Percentiles rank a stretch among this genome's conserved stretches.
These are phyloP conservation scores for Ceyx margarethae DNA, from an alignment of 2,113 vertebrate species.

Conservation along the genomic window DNA sequence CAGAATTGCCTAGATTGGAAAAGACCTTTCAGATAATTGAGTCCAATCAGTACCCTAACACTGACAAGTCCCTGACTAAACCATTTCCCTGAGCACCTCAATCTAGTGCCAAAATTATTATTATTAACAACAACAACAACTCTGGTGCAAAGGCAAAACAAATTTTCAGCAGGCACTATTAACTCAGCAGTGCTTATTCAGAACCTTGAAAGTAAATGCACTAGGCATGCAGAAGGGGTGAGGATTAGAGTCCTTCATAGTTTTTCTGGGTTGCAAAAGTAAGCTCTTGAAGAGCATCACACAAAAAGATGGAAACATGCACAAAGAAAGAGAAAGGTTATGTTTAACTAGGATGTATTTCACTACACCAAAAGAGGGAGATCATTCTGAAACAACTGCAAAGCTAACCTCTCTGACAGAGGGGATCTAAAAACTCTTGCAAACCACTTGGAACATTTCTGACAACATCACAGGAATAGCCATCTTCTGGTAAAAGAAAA, in stretches of 20 bases:
- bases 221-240: background rate
- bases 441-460: constrained; percentile 93
- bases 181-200: background rate
- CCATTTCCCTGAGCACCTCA: too few relatives aligned
- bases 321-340: background rate
- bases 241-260: background rate
- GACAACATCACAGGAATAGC: constrained; percentile 97
- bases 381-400: background rate
- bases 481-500: constrained; percentile 95
- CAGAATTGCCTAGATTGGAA: too few relatives aligned
- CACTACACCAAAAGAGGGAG: background rate
- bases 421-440: constrained; percentile 95
- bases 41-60: too few relatives aligned
- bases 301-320: background rate
- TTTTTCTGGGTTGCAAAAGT: background rate
- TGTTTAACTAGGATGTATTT: background rate
- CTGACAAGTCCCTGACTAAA: too few relatives aligned
- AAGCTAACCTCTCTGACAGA: constrained; percentile 90
- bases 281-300: background rate
- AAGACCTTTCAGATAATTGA: too few relatives aligned
- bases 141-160: background rate
- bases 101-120: background rate
- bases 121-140: background rate
- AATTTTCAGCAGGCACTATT: background rate
- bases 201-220: background rate